A percentile compares a stretch with the other conserved stretches of the same genome.
Evolutionary conservation across 1,140 invertebrate species (phyloP).

Genomic region (Nasonia vitripennis): DNA sequence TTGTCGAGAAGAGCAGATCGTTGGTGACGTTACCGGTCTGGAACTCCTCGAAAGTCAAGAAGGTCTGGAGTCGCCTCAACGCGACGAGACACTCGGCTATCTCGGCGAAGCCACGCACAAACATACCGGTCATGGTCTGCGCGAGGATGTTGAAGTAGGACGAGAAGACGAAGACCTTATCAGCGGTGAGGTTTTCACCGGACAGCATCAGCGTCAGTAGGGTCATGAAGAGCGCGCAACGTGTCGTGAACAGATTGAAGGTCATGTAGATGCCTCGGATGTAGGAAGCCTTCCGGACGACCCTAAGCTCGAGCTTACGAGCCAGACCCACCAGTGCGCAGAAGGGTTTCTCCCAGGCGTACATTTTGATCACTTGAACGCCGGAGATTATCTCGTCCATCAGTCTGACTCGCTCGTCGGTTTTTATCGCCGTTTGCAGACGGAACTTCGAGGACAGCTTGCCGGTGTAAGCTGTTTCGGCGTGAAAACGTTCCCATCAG

Average conservation of each 20-base stretch:
- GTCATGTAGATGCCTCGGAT: constrained; percentile 85
- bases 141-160: constrained; percentile 80
- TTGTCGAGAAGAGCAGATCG: constrained; percentile 26
- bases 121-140: constrained; percentile 82
- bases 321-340: constrained; percentile 78
- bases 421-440: constrained; percentile 79
- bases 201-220: constrained; percentile 78
- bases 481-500: background rate
- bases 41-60: constrained; percentile 76
- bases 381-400: constrained; percentile 88
- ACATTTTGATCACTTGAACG: constrained; percentile 88
- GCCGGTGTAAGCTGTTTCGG: constrained; percentile 74
- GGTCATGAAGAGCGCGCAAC: constrained; percentile 80
- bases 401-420: constrained; percentile 84
- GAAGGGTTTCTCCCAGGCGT: constrained; percentile 86
- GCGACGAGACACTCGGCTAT: constrained; percentile 79
- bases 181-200: constrained; percentile 74
- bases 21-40: constrained; percentile 43
- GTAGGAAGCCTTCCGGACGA: constrained; percentile 80
- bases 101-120: constrained; percentile 82
- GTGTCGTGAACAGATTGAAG: constrained; percentile 82
- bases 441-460: constrained; percentile 81
- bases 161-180: constrained; percentile 80
- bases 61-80: constrained; percentile 77
- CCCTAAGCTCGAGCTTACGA: constrained; percentile 78